A percentile compares a stretch with the other conserved stretches of the same genome.
phyloP scores from a whole-genome alignment of 1,140 invertebrate species.

The Thaumatotibia leucotreta region DNA sequence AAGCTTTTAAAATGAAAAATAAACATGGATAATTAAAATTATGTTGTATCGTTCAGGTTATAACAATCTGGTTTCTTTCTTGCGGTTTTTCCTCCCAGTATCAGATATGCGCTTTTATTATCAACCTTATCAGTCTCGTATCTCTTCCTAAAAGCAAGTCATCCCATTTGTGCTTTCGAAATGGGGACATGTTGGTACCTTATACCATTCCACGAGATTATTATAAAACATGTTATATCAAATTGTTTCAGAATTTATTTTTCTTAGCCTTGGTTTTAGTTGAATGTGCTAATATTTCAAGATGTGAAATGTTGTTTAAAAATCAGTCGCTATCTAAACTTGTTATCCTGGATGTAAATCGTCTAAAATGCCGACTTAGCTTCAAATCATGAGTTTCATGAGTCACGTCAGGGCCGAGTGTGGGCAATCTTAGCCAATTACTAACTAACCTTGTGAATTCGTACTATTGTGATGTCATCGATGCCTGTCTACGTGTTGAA shows the following conservation, averaged over 20 bases:
- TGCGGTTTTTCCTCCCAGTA: not conserved
- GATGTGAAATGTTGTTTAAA: no score
- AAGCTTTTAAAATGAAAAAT: no score
- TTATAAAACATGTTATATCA: no score
- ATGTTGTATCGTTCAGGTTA: not conserved
- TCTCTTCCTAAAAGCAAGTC: not conserved
- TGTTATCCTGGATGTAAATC: not conserved
- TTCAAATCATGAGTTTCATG: constrained; percentile 37
- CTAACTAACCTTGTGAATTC: constrained; percentile 43
- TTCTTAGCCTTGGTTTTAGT: no score
- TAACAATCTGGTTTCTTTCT: not conserved
- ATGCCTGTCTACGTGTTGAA: constrained; percentile 24
- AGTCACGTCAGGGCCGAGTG: constrained; percentile 38
- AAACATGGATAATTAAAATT: no score
- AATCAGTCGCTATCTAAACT: no score
- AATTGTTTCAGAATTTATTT: no score
- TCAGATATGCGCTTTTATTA: not conserved
- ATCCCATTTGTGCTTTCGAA: not conserved
- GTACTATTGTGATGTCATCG: constrained; percentile 40
- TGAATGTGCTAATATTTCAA: no score
- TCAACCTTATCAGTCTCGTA: not conserved
- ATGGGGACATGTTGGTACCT: not conserved
- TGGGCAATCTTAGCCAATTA: constrained; percentile 60
- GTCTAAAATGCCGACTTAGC: not conserved
- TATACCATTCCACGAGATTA: not conserved